Evolutionary conservation across 2,797 vertebrate genomes (phyloP).

Genomic region (Neosalanx taihuensis): DNA sequence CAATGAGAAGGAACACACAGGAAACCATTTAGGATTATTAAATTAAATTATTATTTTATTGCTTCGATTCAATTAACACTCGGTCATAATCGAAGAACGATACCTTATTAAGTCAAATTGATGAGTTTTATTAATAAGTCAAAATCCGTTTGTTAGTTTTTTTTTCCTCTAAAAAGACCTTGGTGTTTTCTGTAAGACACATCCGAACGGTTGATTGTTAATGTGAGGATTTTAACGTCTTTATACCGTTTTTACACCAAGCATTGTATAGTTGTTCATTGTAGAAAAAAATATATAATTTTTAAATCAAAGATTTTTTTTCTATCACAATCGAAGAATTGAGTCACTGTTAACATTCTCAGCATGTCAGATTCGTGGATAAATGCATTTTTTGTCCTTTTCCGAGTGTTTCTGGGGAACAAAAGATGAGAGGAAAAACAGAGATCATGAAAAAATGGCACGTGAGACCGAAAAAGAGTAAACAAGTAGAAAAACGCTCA

Average conservation of each 20-base stretch:
- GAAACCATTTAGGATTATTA: neutral
- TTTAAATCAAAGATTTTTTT: too few species aligned
- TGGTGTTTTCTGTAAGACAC: neutral
- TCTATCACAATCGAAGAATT: too few species aligned
- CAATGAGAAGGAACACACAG: conserved; percentile 52
- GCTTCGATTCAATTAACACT: neutral
- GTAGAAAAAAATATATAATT: too few species aligned
- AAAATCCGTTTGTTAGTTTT: neutral
- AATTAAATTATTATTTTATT: neutral
- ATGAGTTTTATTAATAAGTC: neutral
- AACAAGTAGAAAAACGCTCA: conserved; percentile 56
- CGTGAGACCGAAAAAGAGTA: conserved; percentile 63
- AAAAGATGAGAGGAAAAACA: neutral
- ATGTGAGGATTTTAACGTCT: too few species aligned
- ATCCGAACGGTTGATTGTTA: too few species aligned
- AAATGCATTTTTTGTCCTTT: neutral
- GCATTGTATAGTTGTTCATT: neutral
- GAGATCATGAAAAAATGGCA: conserved; percentile 37
- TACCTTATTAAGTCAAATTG: neutral
- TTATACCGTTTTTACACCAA: neutral
- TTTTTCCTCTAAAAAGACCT: neutral
- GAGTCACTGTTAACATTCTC: neutral
- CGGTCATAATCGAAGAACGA: neutral
- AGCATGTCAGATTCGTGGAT: neutral
- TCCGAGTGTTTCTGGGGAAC: neutral